Base-by-base conservation (phyloP, 2,888 invertebrate species). In the Hirtodrosophila duncani region DNA sequence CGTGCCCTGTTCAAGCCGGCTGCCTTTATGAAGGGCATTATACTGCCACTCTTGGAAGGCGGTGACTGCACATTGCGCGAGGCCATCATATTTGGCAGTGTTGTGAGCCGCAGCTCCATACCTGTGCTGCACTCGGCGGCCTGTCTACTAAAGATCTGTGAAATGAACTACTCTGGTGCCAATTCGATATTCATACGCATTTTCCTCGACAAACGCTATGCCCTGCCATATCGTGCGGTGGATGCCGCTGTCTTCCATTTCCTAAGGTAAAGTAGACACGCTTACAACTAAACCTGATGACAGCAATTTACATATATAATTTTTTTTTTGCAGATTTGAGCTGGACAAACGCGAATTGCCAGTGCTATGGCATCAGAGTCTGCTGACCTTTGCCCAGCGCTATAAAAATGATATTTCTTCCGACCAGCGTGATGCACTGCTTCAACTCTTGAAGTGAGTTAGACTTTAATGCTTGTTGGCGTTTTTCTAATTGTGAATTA, bases 121-220 rank as follows among this genome's bases (percentile, higher is more conserved):
- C 99, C 99, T 0, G 92, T 97, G 44, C 88, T 98, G 17, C 98
- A 99, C 87, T 97, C 99, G 0, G 94, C 96, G 20, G 98, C 98
- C 1, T 97, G 98, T 17, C 91, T 99, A 82, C 88, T 98, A 17
- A 96, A 97, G 88, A 95, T 99, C 49, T 97, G 98, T 27, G 97
- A 98, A 88, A 98, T 99, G 98, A 96, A 95, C 74, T 98, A 98
- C 83, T 94, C 93, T 14, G 99, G 99, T 1, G 96, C 98, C 0
- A 98, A 94, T 86, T 98, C 97, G 20, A 95, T 99, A 80, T 97
- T 99, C 83, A 89, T 99, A 44, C 89, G 97, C 55, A 94, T 96
- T 83, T 92, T 99, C 53, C 91, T 99, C 60, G 98, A 99, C 84
- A 99, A 99, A 87, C 97, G 98, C 84, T 99, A 99, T 88, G 97